Base-by-base conservation (phyloP, 2,888 invertebrate species). In the Tribolium freemani region DNA sequence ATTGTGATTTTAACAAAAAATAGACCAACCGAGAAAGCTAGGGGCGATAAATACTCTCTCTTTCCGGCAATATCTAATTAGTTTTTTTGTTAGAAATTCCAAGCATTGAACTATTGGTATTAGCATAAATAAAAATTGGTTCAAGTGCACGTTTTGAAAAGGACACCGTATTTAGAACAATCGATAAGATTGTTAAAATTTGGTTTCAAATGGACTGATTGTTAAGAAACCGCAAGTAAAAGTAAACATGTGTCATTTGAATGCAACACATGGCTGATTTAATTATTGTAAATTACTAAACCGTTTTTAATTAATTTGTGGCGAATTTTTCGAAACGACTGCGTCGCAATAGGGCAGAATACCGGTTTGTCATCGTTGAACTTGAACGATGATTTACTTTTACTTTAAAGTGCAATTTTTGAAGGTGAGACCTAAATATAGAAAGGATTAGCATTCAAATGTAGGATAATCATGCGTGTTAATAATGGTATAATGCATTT, bases 171-270 rank as follows among this genome's bases (percentile, higher is more conserved):
- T 31, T 58, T 9, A 44, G 58, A 45, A 45, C 20, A 45, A 48
- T 46, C 31, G 63, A 63, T 38, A 63, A 63, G 10, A 8, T 11
- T 20, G 38, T 45, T 21, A 50, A 48, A 48, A 13, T 63, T 63
- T 21, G 63, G 63, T 16, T 38, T 13, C 16, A 51, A 63, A 51
- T 51, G 11, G 9, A 5, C 21, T 20, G 9, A 54, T 20, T 44
- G 57, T 57, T 57, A 57, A 57, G 54, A 54, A 57, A 48, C 51
- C 16, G 16, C 50, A 51, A 63, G 63, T 63, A 63, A 63, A 63
- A 63, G 63, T 50, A 51, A 63, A 63, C 30, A 48, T 11, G 54
- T 63, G 60, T 60, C 60, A 26, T 48, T 60, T 60, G 21, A 60
- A 60, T 11, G 46, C 21, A 60, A 60, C 60, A 26, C 60, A 11